These are phyloP conservation scores for Dioctria linearis DNA, from an alignment of 2,888 invertebrate species.

Conservation along the genomic window DNA sequence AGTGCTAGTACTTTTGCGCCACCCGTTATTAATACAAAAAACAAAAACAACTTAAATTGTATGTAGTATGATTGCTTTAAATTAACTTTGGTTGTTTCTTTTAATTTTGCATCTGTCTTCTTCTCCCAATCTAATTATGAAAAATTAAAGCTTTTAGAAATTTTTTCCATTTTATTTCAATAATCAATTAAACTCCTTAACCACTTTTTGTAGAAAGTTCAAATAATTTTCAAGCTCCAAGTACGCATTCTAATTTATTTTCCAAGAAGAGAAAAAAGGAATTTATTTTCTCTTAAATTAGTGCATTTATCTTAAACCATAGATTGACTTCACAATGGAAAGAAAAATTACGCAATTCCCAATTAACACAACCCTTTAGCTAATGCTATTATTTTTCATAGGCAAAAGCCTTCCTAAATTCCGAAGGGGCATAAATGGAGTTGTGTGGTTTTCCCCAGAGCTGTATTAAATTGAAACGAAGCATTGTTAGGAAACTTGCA, in stretches of 20 bases:
- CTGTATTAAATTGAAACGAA: constrained; percentile 25
- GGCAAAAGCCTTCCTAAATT: background rate
- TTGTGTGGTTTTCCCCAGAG: constrained; percentile 32
- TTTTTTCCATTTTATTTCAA: too few species aligned
- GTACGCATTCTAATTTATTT: background rate
- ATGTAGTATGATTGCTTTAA: too few species aligned
- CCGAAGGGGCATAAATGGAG: constrained; percentile 31
- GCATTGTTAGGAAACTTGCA: constrained; percentile 24
- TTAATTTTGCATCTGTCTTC: too few species aligned
- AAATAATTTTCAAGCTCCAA: too few species aligned
- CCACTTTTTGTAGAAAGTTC: too few species aligned
- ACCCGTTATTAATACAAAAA: too few species aligned
- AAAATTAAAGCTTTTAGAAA: too few species aligned
- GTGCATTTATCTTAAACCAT: background rate
- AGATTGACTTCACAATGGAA: background rate
- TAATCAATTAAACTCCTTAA: too few species aligned
- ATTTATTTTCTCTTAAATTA: background rate
- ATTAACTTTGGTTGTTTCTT: too few species aligned
- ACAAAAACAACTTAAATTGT: too few species aligned
- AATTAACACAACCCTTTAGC: constrained; percentile 21
- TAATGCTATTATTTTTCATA: background rate
- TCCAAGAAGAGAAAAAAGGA: background rate
- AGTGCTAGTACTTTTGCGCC: too few species aligned
- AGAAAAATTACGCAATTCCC: constrained; percentile 31
- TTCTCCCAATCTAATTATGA: too few species aligned